phyloP scores from a whole-genome alignment of 2,113 vertebrate genomes.

The Laticauda laticaudata region DNA sequence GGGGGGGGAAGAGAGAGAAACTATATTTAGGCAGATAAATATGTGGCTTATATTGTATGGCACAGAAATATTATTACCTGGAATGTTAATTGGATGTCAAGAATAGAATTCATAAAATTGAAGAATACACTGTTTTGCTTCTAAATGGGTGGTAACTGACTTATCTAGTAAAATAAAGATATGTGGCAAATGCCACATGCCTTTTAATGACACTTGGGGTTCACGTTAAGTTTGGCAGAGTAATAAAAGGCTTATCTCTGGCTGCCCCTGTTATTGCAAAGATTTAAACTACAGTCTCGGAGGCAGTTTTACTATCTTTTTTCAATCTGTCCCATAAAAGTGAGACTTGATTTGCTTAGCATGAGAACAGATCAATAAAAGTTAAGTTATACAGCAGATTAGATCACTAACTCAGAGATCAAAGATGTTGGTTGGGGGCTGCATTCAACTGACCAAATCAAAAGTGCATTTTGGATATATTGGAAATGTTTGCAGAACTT shows the following conservation, averaged over 20 bases:
- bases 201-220: conserved; percentile 82
- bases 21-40: background rate
- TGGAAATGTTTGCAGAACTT: conserved; percentile 66
- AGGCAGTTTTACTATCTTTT: conserved; percentile 86
- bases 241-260: conserved; percentile 91
- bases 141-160: conserved; percentile 77
- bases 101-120: conserved; percentile 44
- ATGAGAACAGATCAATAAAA: conserved; percentile 94
- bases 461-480: conserved; percentile 74
- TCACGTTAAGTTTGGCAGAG: conserved; percentile 84
- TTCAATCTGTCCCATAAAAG: conserved; percentile 84
- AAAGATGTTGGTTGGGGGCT: conserved; percentile 81
- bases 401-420: conserved; percentile 80
- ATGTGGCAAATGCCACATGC: conserved; percentile 80
- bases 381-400: conserved; percentile 78
- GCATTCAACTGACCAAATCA: conserved; percentile 74
- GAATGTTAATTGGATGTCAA: conserved; percentile 30
- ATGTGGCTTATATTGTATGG: conserved; percentile 34
- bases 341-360: conserved; percentile 86
- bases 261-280: conserved; percentile 83
- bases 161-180: conserved; percentile 80
- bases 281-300: conserved; percentile 82
- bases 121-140: conserved; percentile 57
- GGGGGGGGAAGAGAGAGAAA: background rate
- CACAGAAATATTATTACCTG: conserved; percentile 35